Percentiles rank a stretch among this genome's conserved stretches.
phyloP scores from a whole-genome alignment of 2,113 vertebrate species.

The Pristiophorus japonicus region DNA sequence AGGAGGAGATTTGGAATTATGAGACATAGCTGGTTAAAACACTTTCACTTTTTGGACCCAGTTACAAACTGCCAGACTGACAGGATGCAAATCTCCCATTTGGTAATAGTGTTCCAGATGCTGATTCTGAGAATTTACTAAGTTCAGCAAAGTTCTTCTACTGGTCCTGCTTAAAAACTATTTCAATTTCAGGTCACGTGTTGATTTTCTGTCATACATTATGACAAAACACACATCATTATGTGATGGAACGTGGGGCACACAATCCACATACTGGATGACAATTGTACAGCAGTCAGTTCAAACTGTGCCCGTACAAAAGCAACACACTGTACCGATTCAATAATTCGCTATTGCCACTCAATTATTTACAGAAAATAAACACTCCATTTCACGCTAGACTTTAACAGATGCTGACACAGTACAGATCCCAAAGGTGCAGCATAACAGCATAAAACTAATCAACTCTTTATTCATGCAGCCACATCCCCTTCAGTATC shows the following conservation, averaged over 20 bases:
- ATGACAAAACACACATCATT: neutral
- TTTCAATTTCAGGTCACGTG: neutral
- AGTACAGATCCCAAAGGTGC: neutral
- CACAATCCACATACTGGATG: neutral
- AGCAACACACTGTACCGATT: neutral
- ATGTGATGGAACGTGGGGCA: neutral
- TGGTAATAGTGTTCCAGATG: neutral
- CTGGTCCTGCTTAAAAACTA: neutral
- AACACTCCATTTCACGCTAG: neutral
- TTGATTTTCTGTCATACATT: neutral
- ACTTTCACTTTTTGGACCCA: neutral
- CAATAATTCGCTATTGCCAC: neutral
- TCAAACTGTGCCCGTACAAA: neutral
- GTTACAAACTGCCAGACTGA: neutral
- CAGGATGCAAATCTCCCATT: neutral
- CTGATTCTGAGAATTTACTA: neutral
- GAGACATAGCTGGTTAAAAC: neutral
- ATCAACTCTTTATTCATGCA: too few species aligned
- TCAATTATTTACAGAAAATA: neutral
- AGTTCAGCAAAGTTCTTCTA: neutral
- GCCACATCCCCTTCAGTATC: too few species aligned
- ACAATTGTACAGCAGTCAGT: neutral
- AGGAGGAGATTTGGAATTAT: neutral
- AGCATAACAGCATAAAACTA: too few species aligned
- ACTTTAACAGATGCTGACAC: too few species aligned